These are phyloP conservation scores for Athalia rosae DNA, from an alignment of 2,888 invertebrate species.

Conservation along the genomic window DNA sequence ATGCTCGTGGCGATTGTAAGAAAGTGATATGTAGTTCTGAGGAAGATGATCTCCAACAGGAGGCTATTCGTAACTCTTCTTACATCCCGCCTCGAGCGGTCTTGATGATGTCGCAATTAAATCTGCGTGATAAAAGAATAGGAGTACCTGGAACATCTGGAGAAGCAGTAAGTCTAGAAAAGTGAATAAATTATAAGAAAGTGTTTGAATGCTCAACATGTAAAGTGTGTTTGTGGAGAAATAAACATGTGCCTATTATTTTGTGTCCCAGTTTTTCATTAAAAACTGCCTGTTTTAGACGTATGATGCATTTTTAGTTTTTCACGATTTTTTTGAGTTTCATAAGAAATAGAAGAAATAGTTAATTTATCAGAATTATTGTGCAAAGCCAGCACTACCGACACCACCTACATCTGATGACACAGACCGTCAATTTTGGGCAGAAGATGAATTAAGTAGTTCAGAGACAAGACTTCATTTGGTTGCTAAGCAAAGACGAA, in stretches of 20 bases:
- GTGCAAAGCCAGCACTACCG: conserved; percentile 52
- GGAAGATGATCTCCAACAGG: conserved; percentile 53
- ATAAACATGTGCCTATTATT: too few species aligned
- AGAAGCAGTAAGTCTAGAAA: conserved; percentile 57
- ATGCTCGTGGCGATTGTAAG: conserved; percentile 58
- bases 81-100: conserved; percentile 47
- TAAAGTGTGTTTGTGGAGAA: too few species aligned
- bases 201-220: too few species aligned
- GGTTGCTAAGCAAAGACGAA: conserved; percentile 56
- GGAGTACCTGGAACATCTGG: conserved; percentile 51
- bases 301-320: neutral
- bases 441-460: conserved; percentile 64
- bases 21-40: conserved; percentile 60
- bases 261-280: neutral
- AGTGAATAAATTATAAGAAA: too few species aligned
- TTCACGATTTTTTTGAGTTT: too few species aligned
- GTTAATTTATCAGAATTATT: conserved; percentile 37
- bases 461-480: conserved; percentile 59
- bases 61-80: conserved; percentile 57
- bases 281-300: neutral
- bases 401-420: conserved; percentile 59
- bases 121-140: conserved; percentile 51
- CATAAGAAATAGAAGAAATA: neutral
- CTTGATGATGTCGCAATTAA: conserved; percentile 51
- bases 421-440: conserved; percentile 65